phyloP scores from a whole-genome alignment of 2,113 vertebrate species.

The Rhinopomastus cyanomelas region DNA sequence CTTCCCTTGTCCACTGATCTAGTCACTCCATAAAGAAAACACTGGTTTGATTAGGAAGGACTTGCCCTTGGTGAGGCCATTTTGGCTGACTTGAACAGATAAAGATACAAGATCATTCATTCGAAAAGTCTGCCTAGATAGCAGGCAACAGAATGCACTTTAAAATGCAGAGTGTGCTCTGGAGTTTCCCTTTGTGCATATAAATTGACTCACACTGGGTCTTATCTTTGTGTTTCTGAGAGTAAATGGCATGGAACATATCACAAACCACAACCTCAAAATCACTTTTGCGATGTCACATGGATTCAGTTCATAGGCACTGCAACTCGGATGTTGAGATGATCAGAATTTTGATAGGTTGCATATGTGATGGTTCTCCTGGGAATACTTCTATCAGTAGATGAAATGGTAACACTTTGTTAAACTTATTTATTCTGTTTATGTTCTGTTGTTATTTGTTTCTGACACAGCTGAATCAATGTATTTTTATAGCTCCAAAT shows the following conservation, averaged over 20 bases:
- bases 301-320: neutral
- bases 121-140: neutral
- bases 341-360: neutral
- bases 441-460: neutral
- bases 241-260: neutral
- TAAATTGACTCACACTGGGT: neutral
- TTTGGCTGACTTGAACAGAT: too few relatives aligned
- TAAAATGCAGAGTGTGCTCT: neutral
- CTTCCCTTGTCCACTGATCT: too few relatives aligned
- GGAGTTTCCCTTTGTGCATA: neutral
- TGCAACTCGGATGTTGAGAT: neutral
- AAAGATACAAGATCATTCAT: neutral
- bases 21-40: too few relatives aligned
- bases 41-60: too few relatives aligned
- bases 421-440: neutral
- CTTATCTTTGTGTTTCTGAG: neutral
- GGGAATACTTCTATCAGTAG: neutral
- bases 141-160: neutral
- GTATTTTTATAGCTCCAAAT: neutral
- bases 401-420: neutral
- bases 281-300: fast-evolving
- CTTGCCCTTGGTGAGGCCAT: too few relatives aligned
- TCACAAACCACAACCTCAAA: neutral
- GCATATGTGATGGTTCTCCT: neutral
- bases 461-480: neutral